phyloP scores from a whole-genome alignment of 2,113 vertebrate species.

The Progne subis region DNA sequence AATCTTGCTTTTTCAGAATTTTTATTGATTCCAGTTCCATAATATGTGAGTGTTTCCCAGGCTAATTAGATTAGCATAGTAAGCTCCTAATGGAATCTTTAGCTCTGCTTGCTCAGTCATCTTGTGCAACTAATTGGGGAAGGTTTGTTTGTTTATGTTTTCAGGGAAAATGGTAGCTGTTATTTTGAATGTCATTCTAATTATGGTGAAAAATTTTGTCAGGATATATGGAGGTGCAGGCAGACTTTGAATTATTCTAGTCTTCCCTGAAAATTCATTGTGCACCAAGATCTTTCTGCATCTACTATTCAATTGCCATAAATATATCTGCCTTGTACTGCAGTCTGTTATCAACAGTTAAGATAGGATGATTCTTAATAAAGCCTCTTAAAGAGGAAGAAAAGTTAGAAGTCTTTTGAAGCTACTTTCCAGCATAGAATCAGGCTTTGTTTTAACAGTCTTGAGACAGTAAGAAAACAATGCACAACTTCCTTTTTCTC shows the following conservation, averaged over 20 bases:
- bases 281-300: not conserved
- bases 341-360: not conserved
- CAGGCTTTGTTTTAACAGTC: not conserved
- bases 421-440: not conserved
- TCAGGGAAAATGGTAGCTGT: not conserved
- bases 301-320: not conserved
- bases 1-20: not conserved
- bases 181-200: constrained; percentile 58
- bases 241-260: constrained; percentile 15
- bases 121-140: constrained; percentile 38
- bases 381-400: not conserved
- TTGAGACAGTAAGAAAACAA: not conserved
- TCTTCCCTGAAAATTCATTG: not conserved
- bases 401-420: not conserved
- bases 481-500: not conserved
- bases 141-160: constrained; percentile 46
- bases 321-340: not conserved
- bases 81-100: constrained; percentile 47
- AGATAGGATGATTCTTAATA: not conserved
- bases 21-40: constrained; percentile 31
- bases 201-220: constrained; percentile 28
- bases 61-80: constrained; percentile 57
- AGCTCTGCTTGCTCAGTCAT: constrained; percentile 19
- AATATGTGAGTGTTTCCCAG: not conserved
- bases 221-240: not conserved